Evolutionary conservation across 2,888 invertebrate species (phyloP).

Genomic region (Drosophila quinaria): DNA sequence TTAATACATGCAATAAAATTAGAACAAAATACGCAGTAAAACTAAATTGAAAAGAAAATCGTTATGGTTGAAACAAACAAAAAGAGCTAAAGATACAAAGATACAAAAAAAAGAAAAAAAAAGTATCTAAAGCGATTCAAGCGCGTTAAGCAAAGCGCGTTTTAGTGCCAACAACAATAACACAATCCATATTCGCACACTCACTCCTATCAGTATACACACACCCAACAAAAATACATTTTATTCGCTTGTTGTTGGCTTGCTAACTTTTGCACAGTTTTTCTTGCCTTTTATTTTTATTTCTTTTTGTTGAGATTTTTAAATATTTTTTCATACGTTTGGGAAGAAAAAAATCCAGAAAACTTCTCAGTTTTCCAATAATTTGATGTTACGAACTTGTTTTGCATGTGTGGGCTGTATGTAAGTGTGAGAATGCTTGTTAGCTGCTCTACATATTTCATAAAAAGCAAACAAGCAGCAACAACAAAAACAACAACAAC

Average conservation of each 20-base stretch:
- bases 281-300: constrained; percentile 37
- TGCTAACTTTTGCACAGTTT: constrained; percentile 70
- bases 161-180: constrained; percentile 63
- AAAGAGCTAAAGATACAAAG: constrained; percentile 30
- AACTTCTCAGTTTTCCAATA: constrained; percentile 78
- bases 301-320: constrained; percentile 64
- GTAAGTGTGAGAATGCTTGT: constrained; percentile 51
- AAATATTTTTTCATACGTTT: constrained; percentile 69
- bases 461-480: constrained; percentile 64
- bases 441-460: constrained; percentile 82
- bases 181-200: constrained; percentile 36
- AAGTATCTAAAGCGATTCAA: constrained; percentile 63
- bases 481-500: constrained; percentile 44
- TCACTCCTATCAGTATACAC: constrained; percentile 25
- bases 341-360: constrained; percentile 37
- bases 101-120: constrained; percentile 20
- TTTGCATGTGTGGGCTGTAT: constrained; percentile 59
- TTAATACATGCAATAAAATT: constrained; percentile 79
- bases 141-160: constrained; percentile 79
- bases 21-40: constrained; percentile 78
- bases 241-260: constrained; percentile 77
- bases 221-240: constrained; percentile 56
- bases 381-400: constrained; percentile 81
- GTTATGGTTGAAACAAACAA: constrained; percentile 70
- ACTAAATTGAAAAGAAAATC: constrained; percentile 82